A percentile compares a stretch with the other conserved stretches of the same genome.
Conservation (phyloP, 2,888 invertebrate genomes). For the Diarsia brunnea region DNA sequence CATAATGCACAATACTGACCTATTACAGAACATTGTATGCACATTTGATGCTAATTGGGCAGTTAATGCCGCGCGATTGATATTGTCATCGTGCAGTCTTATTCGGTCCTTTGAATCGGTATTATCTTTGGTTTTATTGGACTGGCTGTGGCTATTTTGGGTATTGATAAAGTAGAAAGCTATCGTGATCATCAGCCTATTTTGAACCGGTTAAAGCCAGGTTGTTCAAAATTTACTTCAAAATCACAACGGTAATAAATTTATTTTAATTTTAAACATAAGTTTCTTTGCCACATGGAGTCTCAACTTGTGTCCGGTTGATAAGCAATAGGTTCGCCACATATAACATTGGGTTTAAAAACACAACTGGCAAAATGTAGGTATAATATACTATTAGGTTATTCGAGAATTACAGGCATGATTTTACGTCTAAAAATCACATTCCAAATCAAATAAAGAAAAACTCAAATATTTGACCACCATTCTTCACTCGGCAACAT, state of each 20-base stretch:
- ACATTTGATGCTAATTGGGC: conserved; percentile 61
- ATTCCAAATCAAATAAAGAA: conserved; percentile 20
- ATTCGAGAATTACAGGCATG: too few species aligned
- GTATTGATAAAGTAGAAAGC: too few species aligned
- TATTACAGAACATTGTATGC: conserved; percentile 61
- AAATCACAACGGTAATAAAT: neutral
- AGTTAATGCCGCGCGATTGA: conserved; percentile 54
- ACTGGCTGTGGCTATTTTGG: neutral
- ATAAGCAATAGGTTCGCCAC: too few species aligned
- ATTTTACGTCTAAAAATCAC: neutral
- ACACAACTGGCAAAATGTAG: too few species aligned
- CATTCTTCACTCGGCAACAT: conserved; percentile 37
- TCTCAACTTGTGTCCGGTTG: too few species aligned
- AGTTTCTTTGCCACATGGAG: neutral
- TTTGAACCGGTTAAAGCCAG: neutral
- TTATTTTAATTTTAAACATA: neutral
- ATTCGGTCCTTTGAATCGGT: conserved; percentile 16
- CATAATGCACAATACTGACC: conserved; percentile 63
- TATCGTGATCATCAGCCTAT: too few species aligned
- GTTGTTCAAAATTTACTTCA: neutral
- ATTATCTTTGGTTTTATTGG: conserved; percentile 7
- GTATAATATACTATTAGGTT: too few species aligned
- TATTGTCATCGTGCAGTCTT: conserved; percentile 56
- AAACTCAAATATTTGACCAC: conserved; percentile 12
- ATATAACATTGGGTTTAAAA: too few species aligned